These are phyloP conservation scores for Platyscapa corneri DNA, from an alignment of 1,140 invertebrate genomes.

Conservation along the genomic window DNA sequence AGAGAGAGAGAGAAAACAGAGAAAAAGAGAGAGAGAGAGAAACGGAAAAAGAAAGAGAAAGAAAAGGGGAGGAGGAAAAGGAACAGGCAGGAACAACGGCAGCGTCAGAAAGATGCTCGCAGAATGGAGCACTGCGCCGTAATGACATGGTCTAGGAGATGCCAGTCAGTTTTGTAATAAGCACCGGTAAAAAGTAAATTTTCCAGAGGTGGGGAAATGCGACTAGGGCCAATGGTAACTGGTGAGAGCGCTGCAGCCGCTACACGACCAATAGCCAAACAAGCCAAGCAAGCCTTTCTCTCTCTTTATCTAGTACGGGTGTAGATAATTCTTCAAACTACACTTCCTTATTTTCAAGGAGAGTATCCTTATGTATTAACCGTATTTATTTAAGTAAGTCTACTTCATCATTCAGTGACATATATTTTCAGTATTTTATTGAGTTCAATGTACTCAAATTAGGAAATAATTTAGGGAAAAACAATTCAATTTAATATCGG, in stretches of 20 bases:
- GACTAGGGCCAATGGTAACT: slow-evolving; percentile 66
- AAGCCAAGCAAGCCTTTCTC: not conserved
- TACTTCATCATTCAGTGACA: too few relatives aligned
- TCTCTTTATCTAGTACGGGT: not conserved
- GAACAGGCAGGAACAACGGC: slow-evolving; percentile 43
- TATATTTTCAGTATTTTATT: too few relatives aligned
- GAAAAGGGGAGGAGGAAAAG: slow-evolving; percentile 58
- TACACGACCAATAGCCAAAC: slow-evolving; percentile 61
- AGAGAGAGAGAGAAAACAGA: slow-evolving; percentile 57
- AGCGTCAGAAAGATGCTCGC: slow-evolving; percentile 66
- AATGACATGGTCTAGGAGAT: slow-evolving; percentile 76
- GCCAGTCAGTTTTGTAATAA: slow-evolving; percentile 75
- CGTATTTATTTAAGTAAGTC: too few relatives aligned
- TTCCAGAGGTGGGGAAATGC: slow-evolving; percentile 72
- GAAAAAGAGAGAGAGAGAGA: not conserved
- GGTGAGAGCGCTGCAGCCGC: slow-evolving; percentile 46
- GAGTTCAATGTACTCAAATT: too few relatives aligned
- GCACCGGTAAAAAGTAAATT: slow-evolving; percentile 74
- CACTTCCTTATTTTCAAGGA: too few relatives aligned
- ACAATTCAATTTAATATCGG: too few relatives aligned
- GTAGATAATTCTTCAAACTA: not conserved
- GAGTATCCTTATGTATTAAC: too few relatives aligned
- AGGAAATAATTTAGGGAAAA: too few relatives aligned
- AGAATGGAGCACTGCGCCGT: slow-evolving; percentile 71
- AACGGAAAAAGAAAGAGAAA: slow-evolving; percentile 35